Evolutionary conservation across 2,888 invertebrate genomes (phyloP).

Genomic region (Sarcophaga rosellei): DNA sequence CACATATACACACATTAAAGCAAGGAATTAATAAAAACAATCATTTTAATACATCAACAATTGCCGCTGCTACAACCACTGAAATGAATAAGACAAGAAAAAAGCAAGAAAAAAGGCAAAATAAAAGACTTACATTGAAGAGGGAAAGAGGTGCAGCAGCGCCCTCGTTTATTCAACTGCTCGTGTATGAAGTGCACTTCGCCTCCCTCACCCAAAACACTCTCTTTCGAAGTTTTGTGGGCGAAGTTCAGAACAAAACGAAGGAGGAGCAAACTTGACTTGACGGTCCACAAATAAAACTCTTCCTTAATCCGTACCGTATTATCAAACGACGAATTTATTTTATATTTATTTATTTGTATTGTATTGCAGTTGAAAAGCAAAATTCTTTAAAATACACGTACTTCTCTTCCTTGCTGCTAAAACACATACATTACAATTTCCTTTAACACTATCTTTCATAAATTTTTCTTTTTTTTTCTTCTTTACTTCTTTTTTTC

Average conservation of each 20-base stretch:
- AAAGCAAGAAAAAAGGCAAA: slow-evolving; percentile 1
- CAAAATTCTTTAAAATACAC: not conserved
- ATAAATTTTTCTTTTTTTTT: slow-evolving; percentile 25
- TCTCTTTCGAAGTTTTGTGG: slow-evolving; percentile 46
- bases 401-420: slow-evolving; percentile 44
- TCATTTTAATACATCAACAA: too few species aligned
- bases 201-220: slow-evolving; percentile 62
- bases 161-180: slow-evolving; percentile 69
- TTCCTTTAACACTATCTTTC: slow-evolving; percentile 8
- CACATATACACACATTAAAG: slow-evolving; percentile 25
- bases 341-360: not conserved
- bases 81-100: not conserved
- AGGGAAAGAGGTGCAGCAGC: slow-evolving; percentile 66
- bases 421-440: slow-evolving; percentile 23
- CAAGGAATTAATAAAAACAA: slow-evolving; percentile 46
- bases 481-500: not conserved
- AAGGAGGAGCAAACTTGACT: slow-evolving; percentile 27
- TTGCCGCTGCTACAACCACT: too few species aligned
- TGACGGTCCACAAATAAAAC: not conserved
- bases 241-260: slow-evolving; percentile 51
- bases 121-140: slow-evolving; percentile 61
- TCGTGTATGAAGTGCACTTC: slow-evolving; percentile 66
- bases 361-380: too few species aligned
- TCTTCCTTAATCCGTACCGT: slow-evolving; percentile 22
- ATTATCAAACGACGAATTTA: slow-evolving; percentile 13